Evolutionary conservation across 1,140 invertebrate genomes (phyloP).

Genomic region (Papilio machaon): DNA sequence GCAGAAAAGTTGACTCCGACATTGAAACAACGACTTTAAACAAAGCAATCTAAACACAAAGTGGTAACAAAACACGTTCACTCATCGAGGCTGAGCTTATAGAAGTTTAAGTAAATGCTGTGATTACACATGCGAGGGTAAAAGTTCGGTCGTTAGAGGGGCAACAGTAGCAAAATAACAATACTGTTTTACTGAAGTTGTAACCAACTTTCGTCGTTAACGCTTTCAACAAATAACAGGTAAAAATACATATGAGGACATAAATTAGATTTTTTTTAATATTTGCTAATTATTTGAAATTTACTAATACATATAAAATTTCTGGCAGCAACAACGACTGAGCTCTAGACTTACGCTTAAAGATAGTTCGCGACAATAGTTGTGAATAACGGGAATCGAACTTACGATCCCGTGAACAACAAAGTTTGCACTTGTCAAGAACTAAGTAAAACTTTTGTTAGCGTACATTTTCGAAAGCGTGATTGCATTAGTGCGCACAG

Average conservation of each 20-base stretch:
- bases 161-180: background rate
- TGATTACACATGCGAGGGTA: conserved; percentile 18
- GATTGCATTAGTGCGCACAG: background rate
- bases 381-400: no score
- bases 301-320: no score
- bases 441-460: background rate
- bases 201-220: background rate
- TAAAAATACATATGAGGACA: no score
- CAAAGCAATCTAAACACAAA: conserved; percentile 5
- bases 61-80: conserved; percentile 10
- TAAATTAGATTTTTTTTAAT: no score
- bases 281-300: no score
- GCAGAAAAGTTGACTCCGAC: background rate
- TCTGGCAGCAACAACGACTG: no score
- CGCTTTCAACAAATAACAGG: background rate
- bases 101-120: conserved; percentile 16
- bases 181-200: background rate
- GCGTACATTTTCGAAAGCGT: background rate
- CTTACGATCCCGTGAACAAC: no score
- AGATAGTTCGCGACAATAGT: no score
- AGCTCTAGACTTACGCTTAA: no score
- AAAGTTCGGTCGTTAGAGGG: conserved; percentile 5
- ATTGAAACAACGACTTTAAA: background rate
- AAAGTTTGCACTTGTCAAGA: background rate
- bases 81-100: conserved; percentile 6